These are phyloP conservation scores for Drosophila tripunctata DNA, from an alignment of 2,888 invertebrate species.

Conservation along the genomic window DNA sequence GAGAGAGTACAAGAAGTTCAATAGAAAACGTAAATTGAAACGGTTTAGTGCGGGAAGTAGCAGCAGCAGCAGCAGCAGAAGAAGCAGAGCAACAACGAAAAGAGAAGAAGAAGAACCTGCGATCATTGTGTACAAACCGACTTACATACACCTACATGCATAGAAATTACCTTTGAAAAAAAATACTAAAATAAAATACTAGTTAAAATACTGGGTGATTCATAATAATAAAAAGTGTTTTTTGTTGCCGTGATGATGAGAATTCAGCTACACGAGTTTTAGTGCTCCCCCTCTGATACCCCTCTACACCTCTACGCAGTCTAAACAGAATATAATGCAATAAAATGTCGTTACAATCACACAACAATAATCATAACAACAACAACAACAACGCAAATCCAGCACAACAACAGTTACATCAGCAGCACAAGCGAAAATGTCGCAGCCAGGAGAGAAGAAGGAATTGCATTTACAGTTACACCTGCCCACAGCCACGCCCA, in stretches of 20 bases:
- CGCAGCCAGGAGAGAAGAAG: constrained; percentile 27
- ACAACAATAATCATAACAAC: constrained; percentile 20
- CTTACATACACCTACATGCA: constrained; percentile 10
- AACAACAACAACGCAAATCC: constrained; percentile 36
- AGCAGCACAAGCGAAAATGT: constrained; percentile 65
- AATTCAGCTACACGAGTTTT: constrained; percentile 41
- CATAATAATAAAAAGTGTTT: constrained; percentile 5
- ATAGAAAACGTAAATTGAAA: constrained; percentile 48
- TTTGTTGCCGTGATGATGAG: constrained; percentile 44
- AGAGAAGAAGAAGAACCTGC: constrained; percentile 29
- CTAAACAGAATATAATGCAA: constrained; percentile 59
- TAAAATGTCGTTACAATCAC: constrained; percentile 66
- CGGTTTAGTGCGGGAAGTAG: constrained; percentile 17
- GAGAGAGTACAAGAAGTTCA: constrained; percentile 22
- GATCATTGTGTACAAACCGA: constrained; percentile 20
- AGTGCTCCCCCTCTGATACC: constrained; percentile 1
- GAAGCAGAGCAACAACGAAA: constrained; percentile 13
- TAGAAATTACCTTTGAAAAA: constrained; percentile 5
- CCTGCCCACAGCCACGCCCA: constrained; percentile 32
- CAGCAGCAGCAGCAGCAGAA: constrained; percentile 8
- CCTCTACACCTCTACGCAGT: constrained; percentile 13
- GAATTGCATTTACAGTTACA: constrained; percentile 22
- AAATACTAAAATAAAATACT: constrained; percentile 32
- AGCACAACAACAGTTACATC: constrained; percentile 66
- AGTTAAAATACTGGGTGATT: constrained; percentile 30